Base-by-base conservation (phyloP, 2,797 vertebrate species). In the Echeneis naucrates region DNA sequence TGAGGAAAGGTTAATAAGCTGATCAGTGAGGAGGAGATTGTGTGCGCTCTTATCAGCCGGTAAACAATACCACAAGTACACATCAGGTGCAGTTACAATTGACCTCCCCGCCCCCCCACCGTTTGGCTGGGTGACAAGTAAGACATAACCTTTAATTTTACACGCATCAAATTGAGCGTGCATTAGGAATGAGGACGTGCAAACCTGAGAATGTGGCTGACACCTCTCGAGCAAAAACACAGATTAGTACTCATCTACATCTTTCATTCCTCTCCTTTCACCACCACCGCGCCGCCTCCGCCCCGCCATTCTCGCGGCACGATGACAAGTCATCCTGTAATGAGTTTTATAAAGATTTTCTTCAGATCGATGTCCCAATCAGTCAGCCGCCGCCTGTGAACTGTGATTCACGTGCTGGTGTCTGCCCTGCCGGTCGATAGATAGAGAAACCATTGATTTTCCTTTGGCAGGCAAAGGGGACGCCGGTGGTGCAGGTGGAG, bases 261-360 rank as follows among this genome's bases (percentile, higher is more conserved):
- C 77, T 66, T 77, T 80, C 77, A 61, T 71, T 73, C 16, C 33
- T 73, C 5, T 9, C 12, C 57, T 3, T 17, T 0, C 62, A 0
- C 45, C 27, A 0, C 35, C 24, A 30, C 30, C 30, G 3, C 30
- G 30, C 30, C 30, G 3, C 30, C 3, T 6, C 30, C 30, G 30
- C 54, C 12, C 16, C 27, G 21, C 55, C n/a, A 12, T 21, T 62
- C 50, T 53, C 44, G 63, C 40, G 68, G 68, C 75, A 76, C 47
- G 63, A 90, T 92, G 93, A 93, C 91, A 89, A 90, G 90, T 92
- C 80, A 83, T 53, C 69, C 86, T 80, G 88, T 94, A 94, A 95
- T 94, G 93, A 94, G 86, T 93, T 94, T 81, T 83, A 79, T 90
- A 94, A 94, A 93, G 94, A 95, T 95, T 94, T 94, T 94, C 90